Base-by-base conservation (phyloP, 37 sponge, comb jelly and placozoan species). In the Eunapius fragilis region DNA sequence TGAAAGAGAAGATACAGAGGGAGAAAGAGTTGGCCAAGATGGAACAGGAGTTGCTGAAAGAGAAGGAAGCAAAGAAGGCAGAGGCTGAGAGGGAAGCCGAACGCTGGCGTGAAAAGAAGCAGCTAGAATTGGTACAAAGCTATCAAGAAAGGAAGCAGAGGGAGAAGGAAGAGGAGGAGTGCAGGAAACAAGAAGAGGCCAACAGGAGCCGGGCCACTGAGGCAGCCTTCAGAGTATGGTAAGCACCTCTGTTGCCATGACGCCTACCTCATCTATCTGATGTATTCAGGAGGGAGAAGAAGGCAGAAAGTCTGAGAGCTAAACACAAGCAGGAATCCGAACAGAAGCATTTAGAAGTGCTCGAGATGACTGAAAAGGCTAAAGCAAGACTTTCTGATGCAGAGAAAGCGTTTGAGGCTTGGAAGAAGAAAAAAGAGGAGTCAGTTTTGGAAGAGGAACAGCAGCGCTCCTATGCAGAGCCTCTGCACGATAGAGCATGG, bases 381-480 rank as follows among this genome's bases (percentile, higher is more conserved):
- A 32, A n/a, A 24, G 28, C 71, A 14, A 83, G 68, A 37, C 22
- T 37, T 28, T 28, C 37, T 24, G 75, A 83, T 27, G 32, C 87
- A 71, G 72, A 79, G 45, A 79, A 79, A 72, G 81, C 80, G 27
- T 87, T 76, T 80, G 84, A 87, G 70, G 73, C 72, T n/a, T 87
- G 88, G 94, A 82, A 87, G 69, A 49, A 48, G 9, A 67, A 69
- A 12, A 89, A 89, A 74, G 78, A 86, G 9, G 72, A 78, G 67
- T 19, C 75, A 38, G 25, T 80, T 2, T 85, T 75, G 28, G 73
- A 78, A 71, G 37, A 13, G 31, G 32, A 74, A 86, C 27, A 26
- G 69, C 77, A 25, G 28, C 31, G 74, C 2, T 68, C 78, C 0
- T 50, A 72, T 67, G 70, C 26, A 74, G 70, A 89, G 3, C n/a